Evolutionary conservation across 2,888 invertebrate species (phyloP).

Genomic region (Vannuccia rotundouncinata): DNA sequence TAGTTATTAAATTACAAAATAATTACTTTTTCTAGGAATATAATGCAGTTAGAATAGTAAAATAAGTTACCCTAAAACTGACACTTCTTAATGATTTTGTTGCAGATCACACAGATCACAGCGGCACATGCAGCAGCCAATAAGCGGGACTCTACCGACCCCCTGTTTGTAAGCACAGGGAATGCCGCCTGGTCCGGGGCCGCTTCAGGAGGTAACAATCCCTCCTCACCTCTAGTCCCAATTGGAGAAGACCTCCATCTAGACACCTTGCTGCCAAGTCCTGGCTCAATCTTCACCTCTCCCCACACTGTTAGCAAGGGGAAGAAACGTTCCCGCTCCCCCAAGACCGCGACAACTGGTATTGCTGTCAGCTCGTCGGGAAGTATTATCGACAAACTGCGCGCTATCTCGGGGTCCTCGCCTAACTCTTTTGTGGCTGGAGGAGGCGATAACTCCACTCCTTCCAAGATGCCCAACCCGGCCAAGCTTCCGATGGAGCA

Average conservation of each 20-base stretch:
- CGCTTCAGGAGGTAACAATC: too few species aligned
- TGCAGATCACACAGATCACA: too few species aligned
- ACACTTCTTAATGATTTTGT: too few species aligned
- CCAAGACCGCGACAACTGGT: background rate
- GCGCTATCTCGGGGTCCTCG: background rate
- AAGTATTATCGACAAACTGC: background rate
- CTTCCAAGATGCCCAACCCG: background rate
- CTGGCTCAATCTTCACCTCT: too few species aligned
- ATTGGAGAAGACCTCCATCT: background rate
- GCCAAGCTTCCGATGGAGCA: constrained; percentile 24
- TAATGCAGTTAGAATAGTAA: too few species aligned
- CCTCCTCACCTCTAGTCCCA: background rate
- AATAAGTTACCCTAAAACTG: too few species aligned
- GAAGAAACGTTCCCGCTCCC: background rate
- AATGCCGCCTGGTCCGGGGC: background rate
- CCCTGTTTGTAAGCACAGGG: background rate
- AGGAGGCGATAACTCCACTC: background rate
- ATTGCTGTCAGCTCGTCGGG: background rate
- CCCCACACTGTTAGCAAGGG: background rate
- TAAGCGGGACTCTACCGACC: background rate
- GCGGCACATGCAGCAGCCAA: too few species aligned
- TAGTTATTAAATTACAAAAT: too few species aligned
- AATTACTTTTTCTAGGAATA: too few species aligned
- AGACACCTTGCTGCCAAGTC: background rate
- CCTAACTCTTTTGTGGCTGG: background rate